These are phyloP conservation scores for Epicauta chinensis DNA, from an alignment of 1,140 invertebrate genomes.

Conservation along the genomic window DNA sequence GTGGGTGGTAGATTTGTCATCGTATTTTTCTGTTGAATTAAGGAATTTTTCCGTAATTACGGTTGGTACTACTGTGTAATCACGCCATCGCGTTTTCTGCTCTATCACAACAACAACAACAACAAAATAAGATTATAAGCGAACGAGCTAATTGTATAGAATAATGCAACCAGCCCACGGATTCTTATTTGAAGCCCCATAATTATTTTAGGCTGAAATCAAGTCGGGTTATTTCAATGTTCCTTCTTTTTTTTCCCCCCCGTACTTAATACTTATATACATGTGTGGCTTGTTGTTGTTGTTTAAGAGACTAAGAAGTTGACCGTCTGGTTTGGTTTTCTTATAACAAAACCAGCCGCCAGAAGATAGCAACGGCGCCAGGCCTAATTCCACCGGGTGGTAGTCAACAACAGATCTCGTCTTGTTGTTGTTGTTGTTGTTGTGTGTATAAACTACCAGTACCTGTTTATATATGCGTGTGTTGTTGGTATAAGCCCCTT, in stretches of 20 bases:
- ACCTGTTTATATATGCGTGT: conserved; percentile 7
- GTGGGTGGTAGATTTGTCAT: too few relatives aligned
- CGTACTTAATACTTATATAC: too few relatives aligned
- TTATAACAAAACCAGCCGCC: conserved; percentile 23
- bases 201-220: conserved; percentile 14
- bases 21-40: too few relatives aligned
- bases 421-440: too few relatives aligned
- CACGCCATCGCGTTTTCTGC: too few relatives aligned
- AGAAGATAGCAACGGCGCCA: conserved; percentile 42
- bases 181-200: conserved; percentile 5
- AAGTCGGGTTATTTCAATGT: conserved; percentile 1
- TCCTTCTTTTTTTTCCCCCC: too few relatives aligned
- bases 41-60: too few relatives aligned
- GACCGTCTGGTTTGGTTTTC: conserved; percentile 29
- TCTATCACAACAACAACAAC: too few relatives aligned
- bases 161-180: conserved; percentile 43
- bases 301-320: neutral
- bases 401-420: conserved; percentile 8
- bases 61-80: too few relatives aligned
- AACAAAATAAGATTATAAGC: neutral
- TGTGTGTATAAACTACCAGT: neutral
- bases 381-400: conserved; percentile 28
- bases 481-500: too few relatives aligned
- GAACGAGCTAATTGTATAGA: conserved; percentile 40
- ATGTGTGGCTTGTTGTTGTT: too few relatives aligned